Base-by-base conservation (phyloP, 2,113 vertebrate genomes). In the Nothobranchius furzeri region DNA sequence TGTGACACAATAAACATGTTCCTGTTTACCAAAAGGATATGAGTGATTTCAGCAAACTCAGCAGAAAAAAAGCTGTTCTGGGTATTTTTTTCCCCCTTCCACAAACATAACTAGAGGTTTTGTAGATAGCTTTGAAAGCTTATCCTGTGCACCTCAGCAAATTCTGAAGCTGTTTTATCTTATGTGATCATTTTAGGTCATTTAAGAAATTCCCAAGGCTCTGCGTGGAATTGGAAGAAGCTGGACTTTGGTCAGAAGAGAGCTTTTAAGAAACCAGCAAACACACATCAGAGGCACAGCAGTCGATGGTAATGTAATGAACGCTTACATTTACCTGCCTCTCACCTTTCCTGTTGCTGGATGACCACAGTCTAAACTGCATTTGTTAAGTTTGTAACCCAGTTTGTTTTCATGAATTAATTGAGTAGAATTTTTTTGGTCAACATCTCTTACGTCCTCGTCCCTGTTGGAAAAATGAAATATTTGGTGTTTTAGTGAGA, bases 241-340 rank as follows among this genome's bases (percentile, higher is more conserved):
- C 83, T 65, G 63, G 81, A 88, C 87, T 84, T 78, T 75, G 80
- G 81, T 86, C 87, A 85, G 85, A 78, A 58, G 86, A 86, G 87
- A 77, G 91, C 86, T 88, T 91, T 92, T 91, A 91, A 88, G 87
- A 83, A 80, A 84, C 62, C 79, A 17, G 82, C 65, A 61, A 70
- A 72, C 60, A 48, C 37, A 85, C 83, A 88, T 83, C 75, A 74
- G 79, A 84, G 77, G 76, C 78, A 60, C 64, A 58, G 82, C 64
- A 75, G 88, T 93, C 90, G 76, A 92, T 91, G 87, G 74, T 92
- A 92, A 93, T 91, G 79, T 65, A 69, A 93, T 93, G 82, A 89
- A 66, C 63, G 64, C 79, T 88, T 81, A 75, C 86, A 84, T 89
- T 92, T 82, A 92, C 90, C 87, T 91, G 89, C 86, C 78, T 91